Evolutionary conservation across 1,140 invertebrate species (phyloP), one percentile per base, ranked within the genome.

Genomic region (Drosophila malerkotliana): DNA sequence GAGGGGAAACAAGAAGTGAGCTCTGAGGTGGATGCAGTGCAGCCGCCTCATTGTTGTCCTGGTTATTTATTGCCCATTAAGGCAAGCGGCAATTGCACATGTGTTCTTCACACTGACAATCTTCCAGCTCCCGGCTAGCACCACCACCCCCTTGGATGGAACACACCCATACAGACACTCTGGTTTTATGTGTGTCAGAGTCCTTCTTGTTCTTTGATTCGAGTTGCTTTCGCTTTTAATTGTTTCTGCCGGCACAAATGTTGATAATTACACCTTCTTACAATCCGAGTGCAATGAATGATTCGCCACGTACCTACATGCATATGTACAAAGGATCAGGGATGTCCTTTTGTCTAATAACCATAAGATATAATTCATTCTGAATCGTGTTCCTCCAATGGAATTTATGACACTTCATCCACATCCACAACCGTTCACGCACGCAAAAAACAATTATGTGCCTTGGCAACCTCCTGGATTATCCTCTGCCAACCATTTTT

Each of bases 71-170:
- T 76, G 76, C 72, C 83, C 83, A 87, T 87, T 87, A 87, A 88
- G 83, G 82, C 82, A 82, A 87, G 83, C 79, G 82, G 83, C 83
- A 88, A 82, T 88, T 88, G 83, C 83, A 87, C 83, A 87, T 88
- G 83, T 88, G 83, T 88, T 87, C 79, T 88, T 88, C 75, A 79
- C 83, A 87, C 83, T 68, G 56, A 73, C 51, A 62, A 62, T 66
- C 59, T 59, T 48, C 47, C 45, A 64, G 55, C 41, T 58, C 60
- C 15, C 30, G 14, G 34, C 4, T 12, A 37, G 34, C 52, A 44
- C 49, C 15, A 15, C 8, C 37, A 2, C 10, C 34, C 24, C 28
- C 18, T 34, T 9, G 0, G 9, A 6, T 6, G 14, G 18, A 12
- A 7, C 44, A 14, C 14, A 47, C 47, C 5, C 55, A 57, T 24